Base-by-base conservation (phyloP, 2,888 invertebrate species). In the Pocota personata region DNA sequence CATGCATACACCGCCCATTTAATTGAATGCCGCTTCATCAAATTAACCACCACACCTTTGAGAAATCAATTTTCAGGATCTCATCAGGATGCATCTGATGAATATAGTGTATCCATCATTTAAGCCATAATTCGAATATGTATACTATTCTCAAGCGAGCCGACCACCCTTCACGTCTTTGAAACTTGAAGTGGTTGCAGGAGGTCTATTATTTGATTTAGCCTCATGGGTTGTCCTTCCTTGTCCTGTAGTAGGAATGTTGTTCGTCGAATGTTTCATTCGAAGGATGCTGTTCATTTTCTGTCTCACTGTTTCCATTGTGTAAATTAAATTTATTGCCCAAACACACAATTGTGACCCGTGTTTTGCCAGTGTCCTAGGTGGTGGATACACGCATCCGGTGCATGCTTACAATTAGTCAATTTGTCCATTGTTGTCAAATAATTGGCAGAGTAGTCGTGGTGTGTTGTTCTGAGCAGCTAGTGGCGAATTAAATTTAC, bases 391-490 rank as follows among this genome's bases (percentile, higher is more conserved):
- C 84, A 75, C 43, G 75, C 57, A 62, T 24, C 58, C 69, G 27
- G 35, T 84, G 66, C 77, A 84, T 57, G 64, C 79, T 84, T 46
- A 50, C 80, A 83, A 83, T 79, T 80, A 84, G 84, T 84, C 84
- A 84, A 57, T 84, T 84, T 79, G 75, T 64, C 64, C 67, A 75
- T 84, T 79, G 80, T 84, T 84, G 79, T 80, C 79, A 84, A 71
- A 66, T 83, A 77, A 67, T 83, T 72, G 78, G 71, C 72, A 66
- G 43, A 77, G 50, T 43, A 69, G 73, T 32, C 62, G 16, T 57
- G 37, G 37, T 55, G 60, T 14, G 14, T 40, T 43, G 21, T 2
- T 10, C 14, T 40, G 21, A 10, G 3, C 16, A 12, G 10, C n/a
- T 21, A 12, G 55, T 72, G 35, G 50, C 37, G 69, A 69, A 69